These are phyloP conservation scores for Coilia nasus DNA, from an alignment of 2,797 vertebrate genomes.

Conservation along the genomic window DNA sequence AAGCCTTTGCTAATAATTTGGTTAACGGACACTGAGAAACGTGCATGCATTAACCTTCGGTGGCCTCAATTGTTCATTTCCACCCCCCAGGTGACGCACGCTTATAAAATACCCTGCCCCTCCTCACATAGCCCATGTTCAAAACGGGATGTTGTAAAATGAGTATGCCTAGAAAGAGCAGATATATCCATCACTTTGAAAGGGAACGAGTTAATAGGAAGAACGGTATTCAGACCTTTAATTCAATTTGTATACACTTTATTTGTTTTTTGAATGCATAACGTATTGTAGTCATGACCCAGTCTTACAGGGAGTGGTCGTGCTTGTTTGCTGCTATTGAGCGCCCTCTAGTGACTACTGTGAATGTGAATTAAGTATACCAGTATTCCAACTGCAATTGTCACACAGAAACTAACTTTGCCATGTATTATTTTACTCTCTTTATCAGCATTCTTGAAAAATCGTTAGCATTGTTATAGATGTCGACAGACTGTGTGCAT, in stretches of 20 bases:
- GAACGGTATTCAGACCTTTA: neutral
- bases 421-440: too few species aligned
- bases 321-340: neutral
- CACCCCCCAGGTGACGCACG: neutral
- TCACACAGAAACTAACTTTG: neutral
- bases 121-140: neutral
- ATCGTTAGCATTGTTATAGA: too few species aligned
- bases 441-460: too few species aligned
- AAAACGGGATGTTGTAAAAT: neutral
- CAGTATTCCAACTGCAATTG: neutral
- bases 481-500: too few species aligned
- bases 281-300: neutral
- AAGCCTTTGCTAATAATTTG: neutral
- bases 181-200: neutral
- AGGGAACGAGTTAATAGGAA: neutral
- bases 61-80: neutral
- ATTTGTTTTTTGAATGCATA: neutral
- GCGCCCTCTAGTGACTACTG: constrained; percentile 1
- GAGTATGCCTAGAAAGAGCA: neutral
- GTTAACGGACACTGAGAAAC: neutral
- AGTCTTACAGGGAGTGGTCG: constrained; percentile 2
- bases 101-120: neutral
- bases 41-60: neutral
- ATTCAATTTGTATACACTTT: neutral
- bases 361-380: neutral